These are phyloP conservation scores for Batillaria attramentaria DNA, from an alignment of 1,140 invertebrate species.

Conservation along the genomic window DNA sequence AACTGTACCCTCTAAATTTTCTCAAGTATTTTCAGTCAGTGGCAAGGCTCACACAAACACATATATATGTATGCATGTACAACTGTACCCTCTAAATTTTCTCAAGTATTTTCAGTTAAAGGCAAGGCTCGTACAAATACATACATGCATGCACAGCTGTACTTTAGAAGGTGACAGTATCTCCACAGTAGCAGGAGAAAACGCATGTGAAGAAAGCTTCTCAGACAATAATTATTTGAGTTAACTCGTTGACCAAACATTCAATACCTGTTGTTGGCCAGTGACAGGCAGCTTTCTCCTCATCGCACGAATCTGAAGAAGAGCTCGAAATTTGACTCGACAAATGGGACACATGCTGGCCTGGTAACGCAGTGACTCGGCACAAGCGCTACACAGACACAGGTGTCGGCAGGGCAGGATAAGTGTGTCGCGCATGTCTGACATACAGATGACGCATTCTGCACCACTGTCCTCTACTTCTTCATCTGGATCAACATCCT, in stretches of 20 bases:
- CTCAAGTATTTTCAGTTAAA: no score
- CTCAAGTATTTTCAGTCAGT: no score
- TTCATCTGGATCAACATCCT: slow-evolving; percentile 75
- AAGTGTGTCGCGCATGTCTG: slow-evolving; percentile 95
- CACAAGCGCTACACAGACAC: slow-evolving; percentile 97
- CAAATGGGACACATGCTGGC: slow-evolving; percentile 99
- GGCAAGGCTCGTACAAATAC: no score
- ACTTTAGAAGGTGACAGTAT: no score
- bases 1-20: no score
- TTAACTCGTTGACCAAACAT: background rate
- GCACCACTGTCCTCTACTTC: slow-evolving; percentile 96
- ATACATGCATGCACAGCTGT: no score
- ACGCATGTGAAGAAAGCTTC: no score
- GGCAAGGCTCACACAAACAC: no score
- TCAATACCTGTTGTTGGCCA: slow-evolving; percentile 36
- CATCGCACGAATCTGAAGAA: slow-evolving; percentile 95
- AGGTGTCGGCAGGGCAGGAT: slow-evolving; percentile 98
- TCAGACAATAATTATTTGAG: no score
- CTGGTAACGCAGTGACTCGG: slow-evolving; percentile 96
- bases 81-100: no score
- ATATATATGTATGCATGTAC: no score
- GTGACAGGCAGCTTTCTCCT: slow-evolving; percentile 78
- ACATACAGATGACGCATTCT: slow-evolving; percentile 99
- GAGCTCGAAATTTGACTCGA: slow-evolving; percentile 94
- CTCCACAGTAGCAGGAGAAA: no score